A percentile compares a stretch with the other conserved stretches of the same genome.
phyloP scores from a whole-genome alignment of 2,797 vertebrate genomes.

The Enteromius anoplus region DNA sequence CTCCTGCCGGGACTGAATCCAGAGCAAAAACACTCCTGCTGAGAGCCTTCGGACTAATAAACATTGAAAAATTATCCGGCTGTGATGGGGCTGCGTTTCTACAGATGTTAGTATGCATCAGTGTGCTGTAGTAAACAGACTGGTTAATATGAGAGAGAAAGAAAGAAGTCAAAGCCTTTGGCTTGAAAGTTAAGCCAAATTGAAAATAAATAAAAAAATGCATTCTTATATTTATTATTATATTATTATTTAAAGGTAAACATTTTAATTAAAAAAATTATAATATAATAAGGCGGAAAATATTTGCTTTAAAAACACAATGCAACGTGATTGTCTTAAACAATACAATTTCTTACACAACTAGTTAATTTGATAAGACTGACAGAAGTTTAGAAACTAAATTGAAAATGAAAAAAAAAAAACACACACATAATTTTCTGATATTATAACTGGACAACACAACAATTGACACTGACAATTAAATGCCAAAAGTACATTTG shows the following conservation, averaged over 20 bases:
- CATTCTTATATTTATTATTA: background rate
- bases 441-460: too few relatives aligned
- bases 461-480: too few relatives aligned
- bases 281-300: background rate
- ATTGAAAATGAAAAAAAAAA: background rate
- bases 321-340: background rate
- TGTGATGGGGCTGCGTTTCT: background rate
- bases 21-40: constrained; percentile 9
- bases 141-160: constrained; percentile 10
- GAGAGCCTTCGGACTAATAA: constrained; percentile 19
- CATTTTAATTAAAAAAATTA: background rate
- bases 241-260: background rate
- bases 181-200: background rate
- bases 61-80: constrained; percentile 6
- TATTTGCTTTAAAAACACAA: too few relatives aligned
- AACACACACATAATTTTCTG: background rate
- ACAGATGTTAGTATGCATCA: constrained; percentile 6
- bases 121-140: background rate
- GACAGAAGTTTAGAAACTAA: background rate
- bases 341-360: background rate
- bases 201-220: background rate
- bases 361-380: background rate
- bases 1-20: background rate
- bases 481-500: too few relatives aligned
- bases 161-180: background rate